Percentiles rank a stretch among this genome's conserved stretches.
phyloP scores from a whole-genome alignment of 2,888 invertebrate species.

The Tetheella fluctuosa region DNA sequence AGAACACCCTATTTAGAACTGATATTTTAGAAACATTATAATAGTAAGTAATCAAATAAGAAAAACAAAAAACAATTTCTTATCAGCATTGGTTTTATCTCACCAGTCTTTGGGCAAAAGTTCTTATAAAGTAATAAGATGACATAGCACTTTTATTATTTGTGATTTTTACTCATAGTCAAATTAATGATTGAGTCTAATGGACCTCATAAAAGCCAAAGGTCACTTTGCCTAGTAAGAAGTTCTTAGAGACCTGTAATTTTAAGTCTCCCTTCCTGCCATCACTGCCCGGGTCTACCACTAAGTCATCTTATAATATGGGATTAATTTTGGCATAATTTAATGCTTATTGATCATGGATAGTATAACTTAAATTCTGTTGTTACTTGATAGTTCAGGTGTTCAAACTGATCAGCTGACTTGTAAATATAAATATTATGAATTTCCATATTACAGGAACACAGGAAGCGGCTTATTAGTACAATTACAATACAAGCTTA shows the following conservation, averaged over 20 bases:
- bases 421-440: no score
- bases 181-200: no score
- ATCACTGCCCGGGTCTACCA: no score
- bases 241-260: no score
- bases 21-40: neutral
- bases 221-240: no score
- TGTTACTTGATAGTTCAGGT: neutral
- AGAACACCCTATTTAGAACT: no score
- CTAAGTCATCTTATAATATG: no score
- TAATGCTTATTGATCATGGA: no score
- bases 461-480: conserved; percentile 89
- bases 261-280: no score
- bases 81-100: neutral
- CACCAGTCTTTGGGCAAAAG: neutral
- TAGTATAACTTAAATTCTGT: neutral
- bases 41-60: no score
- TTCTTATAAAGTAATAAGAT: neutral
- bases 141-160: neutral
- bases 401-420: neutral
- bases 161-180: neutral
- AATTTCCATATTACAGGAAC: conserved; percentile 81
- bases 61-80: neutral
- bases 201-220: no score
- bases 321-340: no score
- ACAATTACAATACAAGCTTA: conserved; percentile 92